Conservation (phyloP, 2,888 invertebrate species). For the Lutraria lutraria region DNA sequence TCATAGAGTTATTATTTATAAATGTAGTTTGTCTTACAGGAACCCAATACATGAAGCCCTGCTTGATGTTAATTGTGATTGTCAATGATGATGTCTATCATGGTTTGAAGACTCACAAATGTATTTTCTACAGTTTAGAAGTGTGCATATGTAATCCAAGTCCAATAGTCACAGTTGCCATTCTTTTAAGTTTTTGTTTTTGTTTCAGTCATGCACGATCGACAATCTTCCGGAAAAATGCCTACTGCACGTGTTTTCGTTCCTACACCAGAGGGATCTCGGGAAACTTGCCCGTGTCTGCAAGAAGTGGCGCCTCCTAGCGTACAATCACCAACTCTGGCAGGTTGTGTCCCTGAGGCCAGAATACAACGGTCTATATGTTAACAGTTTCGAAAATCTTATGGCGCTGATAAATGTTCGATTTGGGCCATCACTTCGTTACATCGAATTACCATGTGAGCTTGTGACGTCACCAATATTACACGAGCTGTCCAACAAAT, state of each 20-base stretch:
- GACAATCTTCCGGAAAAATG: constrained; percentile 98
- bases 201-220: constrained; percentile 80
- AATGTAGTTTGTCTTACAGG: no score
- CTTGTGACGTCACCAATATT: constrained; percentile 98
- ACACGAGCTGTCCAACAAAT: constrained; percentile 97
- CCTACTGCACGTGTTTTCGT: constrained; percentile 96
- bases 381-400: constrained; percentile 93
- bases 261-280: constrained; percentile 96
- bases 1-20: no score
- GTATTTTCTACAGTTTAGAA: no score
- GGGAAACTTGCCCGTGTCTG: constrained; percentile 95
- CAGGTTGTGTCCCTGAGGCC: constrained; percentile 97
- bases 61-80: no score
- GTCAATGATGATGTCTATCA: no score
- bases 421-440: constrained; percentile 85
- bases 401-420: constrained; percentile 92
- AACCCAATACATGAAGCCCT: no score
- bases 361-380: constrained; percentile 97
- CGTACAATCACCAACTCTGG: constrained; percentile 98
- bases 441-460: constrained; percentile 93
- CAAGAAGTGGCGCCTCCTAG: constrained; percentile 97
- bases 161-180: not conserved
- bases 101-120: no score
- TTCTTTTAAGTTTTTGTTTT: not conserved
- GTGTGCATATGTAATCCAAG: no score